phyloP scores from a whole-genome alignment of 1,140 invertebrate species.

The Eriocheir sinensis region DNA sequence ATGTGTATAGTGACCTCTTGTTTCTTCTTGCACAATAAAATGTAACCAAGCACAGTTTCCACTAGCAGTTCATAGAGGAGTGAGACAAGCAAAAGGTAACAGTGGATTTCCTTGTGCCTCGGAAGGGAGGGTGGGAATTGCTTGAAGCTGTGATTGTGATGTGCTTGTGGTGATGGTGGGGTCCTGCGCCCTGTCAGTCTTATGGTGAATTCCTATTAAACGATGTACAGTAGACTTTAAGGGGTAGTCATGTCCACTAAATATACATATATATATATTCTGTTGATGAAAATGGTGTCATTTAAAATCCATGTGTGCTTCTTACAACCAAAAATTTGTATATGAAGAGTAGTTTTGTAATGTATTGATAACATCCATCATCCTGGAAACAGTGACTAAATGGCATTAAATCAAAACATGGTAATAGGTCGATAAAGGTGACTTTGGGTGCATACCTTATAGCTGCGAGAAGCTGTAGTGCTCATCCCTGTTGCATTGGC shows the following conservation, averaged over 20 bases:
- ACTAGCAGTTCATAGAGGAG: constrained; percentile 29
- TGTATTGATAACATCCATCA: no score
- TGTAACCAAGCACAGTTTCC: constrained; percentile 40
- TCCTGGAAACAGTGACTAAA: no score
- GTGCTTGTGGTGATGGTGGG: constrained; percentile 54
- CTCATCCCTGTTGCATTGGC: no score
- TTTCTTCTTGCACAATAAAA: constrained; percentile 45
- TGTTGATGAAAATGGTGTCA: constrained; percentile 28
- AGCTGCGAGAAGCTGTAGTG: no score
- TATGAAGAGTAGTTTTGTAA: no score
- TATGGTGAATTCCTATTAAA: constrained; percentile 47
- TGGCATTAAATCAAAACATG: no score
- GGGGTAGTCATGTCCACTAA: constrained; percentile 53
- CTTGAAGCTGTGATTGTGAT: constrained; percentile 51
- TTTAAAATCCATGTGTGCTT: not conserved
- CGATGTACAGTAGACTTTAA: constrained; percentile 47
- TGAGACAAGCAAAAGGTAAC: constrained; percentile 7
- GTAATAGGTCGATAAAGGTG: no score
- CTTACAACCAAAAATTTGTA: no score
- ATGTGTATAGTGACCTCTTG: constrained; percentile 9
- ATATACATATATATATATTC: constrained; percentile 42
- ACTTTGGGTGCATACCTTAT: no score
- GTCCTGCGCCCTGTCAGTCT: constrained; percentile 37
- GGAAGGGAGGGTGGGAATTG: constrained; percentile 32
- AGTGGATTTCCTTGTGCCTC: constrained; percentile 51